phyloP scores from a whole-genome alignment of 1,140 invertebrate genomes.

The Leguminivora glycinivorella region DNA sequence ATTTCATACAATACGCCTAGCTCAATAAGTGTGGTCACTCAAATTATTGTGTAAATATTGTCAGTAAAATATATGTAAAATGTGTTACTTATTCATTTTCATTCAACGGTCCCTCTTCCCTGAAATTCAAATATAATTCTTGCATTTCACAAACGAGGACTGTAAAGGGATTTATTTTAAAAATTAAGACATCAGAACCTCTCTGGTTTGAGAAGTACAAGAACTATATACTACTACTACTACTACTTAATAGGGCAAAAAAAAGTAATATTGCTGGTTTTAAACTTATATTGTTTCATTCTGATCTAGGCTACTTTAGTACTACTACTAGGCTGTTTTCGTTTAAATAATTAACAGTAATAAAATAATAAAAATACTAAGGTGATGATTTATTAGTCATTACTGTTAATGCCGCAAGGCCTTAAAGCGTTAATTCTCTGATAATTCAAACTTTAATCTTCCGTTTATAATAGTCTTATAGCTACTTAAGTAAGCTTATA shows the following conservation, averaged over 20 bases:
- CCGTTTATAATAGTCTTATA: too few relatives aligned
- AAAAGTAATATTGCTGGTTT: neutral
- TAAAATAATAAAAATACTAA: too few relatives aligned
- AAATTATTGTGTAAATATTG: slow-evolving; percentile 76
- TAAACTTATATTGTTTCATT: neutral
- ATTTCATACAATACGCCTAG: slow-evolving; percentile 75
- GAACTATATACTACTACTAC: neutral
- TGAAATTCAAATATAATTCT: neutral
- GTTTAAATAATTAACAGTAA: neutral
- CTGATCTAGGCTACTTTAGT: too few relatives aligned
- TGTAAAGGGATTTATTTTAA: too few relatives aligned
- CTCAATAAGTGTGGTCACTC: slow-evolving; percentile 77
- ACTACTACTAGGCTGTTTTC: too few relatives aligned
- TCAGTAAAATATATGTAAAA: slow-evolving; percentile 78
- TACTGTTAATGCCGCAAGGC: too few relatives aligned
- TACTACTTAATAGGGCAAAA: neutral
- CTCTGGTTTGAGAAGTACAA: neutral
- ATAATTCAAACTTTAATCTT: too few relatives aligned
- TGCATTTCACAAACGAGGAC: neutral
- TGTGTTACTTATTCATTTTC: slow-evolving; percentile 57
- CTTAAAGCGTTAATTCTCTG: too few relatives aligned
- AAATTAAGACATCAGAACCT: too few relatives aligned
- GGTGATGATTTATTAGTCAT: too few relatives aligned
- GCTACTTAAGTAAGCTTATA: too few relatives aligned
- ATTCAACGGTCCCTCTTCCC: neutral